A percentile compares a stretch with the other conserved stretches of the same genome.
These are phyloP conservation scores for Cephus pulcher DNA, from an alignment of 2,888 invertebrate species.

Conservation along the genomic window DNA sequence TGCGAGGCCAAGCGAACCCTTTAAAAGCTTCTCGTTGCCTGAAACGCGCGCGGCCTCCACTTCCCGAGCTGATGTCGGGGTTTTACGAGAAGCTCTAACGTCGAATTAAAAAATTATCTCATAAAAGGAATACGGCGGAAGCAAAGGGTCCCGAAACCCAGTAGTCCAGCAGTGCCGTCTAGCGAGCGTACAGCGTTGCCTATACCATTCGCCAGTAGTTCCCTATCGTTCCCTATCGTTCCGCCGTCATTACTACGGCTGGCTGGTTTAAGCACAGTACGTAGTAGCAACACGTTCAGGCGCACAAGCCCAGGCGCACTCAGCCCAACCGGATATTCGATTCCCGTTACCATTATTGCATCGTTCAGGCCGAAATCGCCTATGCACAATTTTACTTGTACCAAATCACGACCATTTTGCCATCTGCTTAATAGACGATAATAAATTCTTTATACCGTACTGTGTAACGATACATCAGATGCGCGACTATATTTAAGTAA, in stretches of 20 bases:
- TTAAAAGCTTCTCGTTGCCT: not conserved
- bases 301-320: not conserved
- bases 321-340: not conserved
- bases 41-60: not conserved
- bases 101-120: not conserved
- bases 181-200: not conserved
- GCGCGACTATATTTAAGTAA: not conserved
- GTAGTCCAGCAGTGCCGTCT: not conserved
- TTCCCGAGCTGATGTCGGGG: not conserved
- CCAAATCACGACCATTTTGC: slow-evolving; percentile 35
- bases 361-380: slow-evolving; percentile 33
- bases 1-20: not conserved
- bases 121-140: not conserved
- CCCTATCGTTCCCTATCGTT: not conserved
- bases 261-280: not conserved
- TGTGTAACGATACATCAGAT: not conserved
- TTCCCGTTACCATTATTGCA: not conserved
- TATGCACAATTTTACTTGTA: slow-evolving; percentile 53
- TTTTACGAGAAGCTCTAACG: not conserved
- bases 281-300: not conserved
- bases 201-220: not conserved
- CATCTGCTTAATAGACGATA: not conserved
- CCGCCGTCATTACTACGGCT: not conserved
- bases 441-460: not conserved
- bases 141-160: not conserved